These are phyloP conservation scores for Eudyptes chrysolophus DNA, from an alignment of 2,113 vertebrate genomes.

Conservation along the genomic window DNA sequence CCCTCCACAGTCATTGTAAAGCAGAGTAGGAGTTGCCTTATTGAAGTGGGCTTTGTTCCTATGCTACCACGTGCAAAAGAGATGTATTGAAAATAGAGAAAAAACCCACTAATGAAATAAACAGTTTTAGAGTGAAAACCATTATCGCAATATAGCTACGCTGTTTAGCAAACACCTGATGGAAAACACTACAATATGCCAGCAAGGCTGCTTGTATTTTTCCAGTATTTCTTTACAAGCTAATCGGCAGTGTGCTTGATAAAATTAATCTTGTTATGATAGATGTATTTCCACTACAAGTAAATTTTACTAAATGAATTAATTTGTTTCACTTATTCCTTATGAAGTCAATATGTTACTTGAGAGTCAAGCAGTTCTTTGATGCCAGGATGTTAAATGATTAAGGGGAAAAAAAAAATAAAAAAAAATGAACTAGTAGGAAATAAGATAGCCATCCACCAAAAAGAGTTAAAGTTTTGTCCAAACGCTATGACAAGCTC, in stretches of 20 bases:
- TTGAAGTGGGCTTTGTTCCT: background rate
- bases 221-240: background rate
- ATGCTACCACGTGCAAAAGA: background rate
- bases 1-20: background rate
- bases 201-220: background rate
- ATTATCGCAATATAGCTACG: background rate
- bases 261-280: background rate
- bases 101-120: background rate
- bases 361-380: background rate
- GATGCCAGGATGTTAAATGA: background rate
- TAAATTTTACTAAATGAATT: background rate
- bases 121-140: background rate
- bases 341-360: background rate
- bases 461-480: background rate
- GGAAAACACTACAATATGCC: background rate
- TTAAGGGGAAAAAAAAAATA: accelerated
- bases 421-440: background rate
- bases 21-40: background rate
- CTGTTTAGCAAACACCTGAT: background rate
- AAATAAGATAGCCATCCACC: background rate
- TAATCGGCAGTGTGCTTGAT: background rate
- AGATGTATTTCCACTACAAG: background rate
- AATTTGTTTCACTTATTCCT: background rate
- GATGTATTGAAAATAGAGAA: background rate
- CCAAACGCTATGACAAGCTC: background rate